Evolutionary conservation across 2,113 vertebrate species (phyloP), one percentile per base, ranked within the genome.

Genomic region (Seriola aureovittata): DNA sequence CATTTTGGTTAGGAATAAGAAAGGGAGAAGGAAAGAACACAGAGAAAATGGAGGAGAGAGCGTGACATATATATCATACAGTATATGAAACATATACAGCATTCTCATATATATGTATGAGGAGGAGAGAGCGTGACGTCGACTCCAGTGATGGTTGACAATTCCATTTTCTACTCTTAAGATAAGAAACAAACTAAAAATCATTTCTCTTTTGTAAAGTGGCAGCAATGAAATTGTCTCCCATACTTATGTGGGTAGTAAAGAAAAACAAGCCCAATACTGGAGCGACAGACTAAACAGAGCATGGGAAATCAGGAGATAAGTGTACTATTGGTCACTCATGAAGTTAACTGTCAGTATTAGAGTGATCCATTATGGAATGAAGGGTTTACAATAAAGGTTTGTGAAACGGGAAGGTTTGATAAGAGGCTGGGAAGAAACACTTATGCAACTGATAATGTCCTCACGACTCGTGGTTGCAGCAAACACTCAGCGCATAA

Each of bases 51-150:
- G 54, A 42, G 70, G 66, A 75, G 71, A 89, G 62, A 83, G 80
- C 21, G 52, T 76, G 72, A 82, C 71, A 91, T 85, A 90, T 90
- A 90, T 92, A 88, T 92, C 78, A 79, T 88, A 91, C 88, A 89
- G 92, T 91, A 94, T 93, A 93, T 93, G 89, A 93, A 77, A 60
- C 85, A 94, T 93, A 94, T 92, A 95, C 91, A 90, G 89, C 84
- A 92, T 87, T 90, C 25, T 84, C 85, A 91, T 93, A 95, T 90
- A 91, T 92, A 91, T 88, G 84, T 76, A 85, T 82, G 82, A 90
- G 63, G 73, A 83, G 58, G 76, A 85, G 19, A 87, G 75, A 78
- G 80, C 5, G 72, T 71, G 80, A 80, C 11, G 32, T 74, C 4
- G 12, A 70, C 71, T 57, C 68, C 50, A 64, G 38, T 62, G 81